phyloP scores from a whole-genome alignment of 1,140 invertebrate genomes.

The Macrotrachela quadricornifera region DNA sequence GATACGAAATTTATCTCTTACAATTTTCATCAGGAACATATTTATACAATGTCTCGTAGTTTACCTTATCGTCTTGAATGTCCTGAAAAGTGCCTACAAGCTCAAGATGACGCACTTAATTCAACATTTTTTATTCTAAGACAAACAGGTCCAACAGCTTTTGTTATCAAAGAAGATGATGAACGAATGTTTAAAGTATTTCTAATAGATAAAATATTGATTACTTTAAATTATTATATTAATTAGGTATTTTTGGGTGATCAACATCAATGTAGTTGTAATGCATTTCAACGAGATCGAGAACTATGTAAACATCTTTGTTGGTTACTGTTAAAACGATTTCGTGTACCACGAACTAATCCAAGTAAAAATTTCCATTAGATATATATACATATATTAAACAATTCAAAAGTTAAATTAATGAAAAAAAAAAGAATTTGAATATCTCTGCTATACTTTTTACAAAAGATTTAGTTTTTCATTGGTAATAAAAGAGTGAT shows the following conservation, averaged over 20 bases:
- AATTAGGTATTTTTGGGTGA: no score
- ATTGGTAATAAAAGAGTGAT: no score
- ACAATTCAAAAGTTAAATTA: no score
- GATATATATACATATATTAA: no score
- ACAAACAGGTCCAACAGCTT: conserved; percentile 28
- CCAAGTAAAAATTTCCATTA: conserved; percentile 18
- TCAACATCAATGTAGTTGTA: no score
- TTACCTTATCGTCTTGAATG: conserved; percentile 17
- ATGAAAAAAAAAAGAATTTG: no score
- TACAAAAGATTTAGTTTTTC: neutral
- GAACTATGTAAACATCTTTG: conserved; percentile 30
- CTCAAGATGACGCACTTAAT: conserved; percentile 23
- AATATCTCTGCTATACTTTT: neutral
- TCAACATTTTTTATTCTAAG: conserved; percentile 27
- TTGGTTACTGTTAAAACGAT: conserved; percentile 28
- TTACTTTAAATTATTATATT: no score
- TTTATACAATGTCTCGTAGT: conserved; percentile 21
- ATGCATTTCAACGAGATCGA: neutral
- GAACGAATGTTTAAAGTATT: conserved; percentile 22
- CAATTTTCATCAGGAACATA: no score
- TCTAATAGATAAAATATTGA: neutral
- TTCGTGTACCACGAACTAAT: conserved; percentile 20
- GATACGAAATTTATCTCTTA: no score
- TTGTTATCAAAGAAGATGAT: conserved; percentile 28
- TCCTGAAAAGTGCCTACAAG: conserved; percentile 21